Percentiles rank a stretch among this genome's conserved stretches.
Evolutionary conservation across 2,797 vertebrate genomes (phyloP).

Genomic region (Syncerus caffer): DNA sequence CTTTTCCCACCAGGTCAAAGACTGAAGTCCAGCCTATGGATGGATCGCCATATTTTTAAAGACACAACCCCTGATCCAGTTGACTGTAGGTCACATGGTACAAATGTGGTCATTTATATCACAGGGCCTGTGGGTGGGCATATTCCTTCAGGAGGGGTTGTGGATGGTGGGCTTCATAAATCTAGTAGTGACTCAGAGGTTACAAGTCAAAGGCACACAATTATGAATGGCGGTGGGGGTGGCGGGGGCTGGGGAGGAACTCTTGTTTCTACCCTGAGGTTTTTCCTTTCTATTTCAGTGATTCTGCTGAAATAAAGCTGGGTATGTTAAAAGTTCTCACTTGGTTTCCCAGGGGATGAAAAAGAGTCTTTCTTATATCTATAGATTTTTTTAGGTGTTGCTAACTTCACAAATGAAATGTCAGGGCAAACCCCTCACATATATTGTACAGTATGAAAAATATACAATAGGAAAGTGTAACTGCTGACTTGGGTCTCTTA

Average conservation of each 20-base stretch:
- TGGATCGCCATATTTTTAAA: not conserved
- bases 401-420: slow-evolving; percentile 13
- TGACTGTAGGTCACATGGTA: not conserved
- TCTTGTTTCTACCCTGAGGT: not conserved
- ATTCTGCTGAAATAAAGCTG: not conserved
- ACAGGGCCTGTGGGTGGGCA: not conserved
- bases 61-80: not conserved
- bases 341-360: not conserved
- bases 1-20: not conserved
- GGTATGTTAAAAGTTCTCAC: not conserved
- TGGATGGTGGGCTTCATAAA: not conserved
- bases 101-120: not conserved
- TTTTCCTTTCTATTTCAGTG: not conserved
- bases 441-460: not conserved
- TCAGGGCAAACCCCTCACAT: not conserved
- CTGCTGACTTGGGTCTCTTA: not conserved
- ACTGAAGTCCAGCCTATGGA: not conserved
- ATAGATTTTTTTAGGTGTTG: slow-evolving; percentile 27
- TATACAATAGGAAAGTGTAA: not conserved
- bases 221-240: not conserved
- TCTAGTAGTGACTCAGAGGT: not conserved
- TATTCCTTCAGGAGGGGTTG: not conserved
- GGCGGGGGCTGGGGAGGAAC: accelerated
- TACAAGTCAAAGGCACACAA: not conserved
- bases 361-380: not conserved